Percentiles rank a stretch among this genome's conserved stretches.
Conservation (phyloP, 2,888 invertebrate species). For the Cosmopolites sordidus region DNA sequence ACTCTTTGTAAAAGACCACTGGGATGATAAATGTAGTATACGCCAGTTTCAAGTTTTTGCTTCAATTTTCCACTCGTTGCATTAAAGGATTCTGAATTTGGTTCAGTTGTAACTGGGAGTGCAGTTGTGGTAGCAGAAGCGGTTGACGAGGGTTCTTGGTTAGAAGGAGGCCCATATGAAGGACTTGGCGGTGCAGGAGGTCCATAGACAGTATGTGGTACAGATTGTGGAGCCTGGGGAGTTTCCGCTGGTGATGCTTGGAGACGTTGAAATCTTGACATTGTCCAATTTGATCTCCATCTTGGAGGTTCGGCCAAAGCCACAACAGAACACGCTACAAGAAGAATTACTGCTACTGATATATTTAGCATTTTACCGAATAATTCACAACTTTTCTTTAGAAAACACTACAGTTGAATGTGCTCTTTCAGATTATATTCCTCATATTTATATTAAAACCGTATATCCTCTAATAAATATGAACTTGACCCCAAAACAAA, state of each 20-base stretch:
- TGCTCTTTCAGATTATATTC: no score
- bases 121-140: not conserved
- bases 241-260: conserved; percentile 3
- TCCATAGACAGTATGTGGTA: conserved; percentile 13
- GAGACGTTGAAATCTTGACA: conserved; percentile 12
- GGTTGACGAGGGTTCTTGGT: not conserved
- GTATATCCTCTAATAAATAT: no score
- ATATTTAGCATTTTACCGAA: no score
- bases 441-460: no score
- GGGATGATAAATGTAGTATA: conserved; percentile 63
- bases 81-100: conserved; percentile 1
- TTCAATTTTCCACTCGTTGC: conserved; percentile 1
- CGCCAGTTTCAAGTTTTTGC: conserved; percentile 47
- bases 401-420: no score
- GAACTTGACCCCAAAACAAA: no score
- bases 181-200: conserved; percentile 14
- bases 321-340: conserved; percentile 2
- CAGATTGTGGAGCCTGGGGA: not conserved
- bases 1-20: conserved; percentile 60
- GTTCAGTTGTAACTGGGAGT: conserved; percentile 7
- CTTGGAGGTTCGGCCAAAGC: conserved; percentile 13
- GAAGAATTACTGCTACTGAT: not conserved
- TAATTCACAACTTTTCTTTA: no score
- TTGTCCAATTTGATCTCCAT: conserved; percentile 7
- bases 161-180: conserved; percentile 13